These are phyloP conservation scores for Motacilla alba DNA, from an alignment of 2,113 vertebrate species.

Conservation along the genomic window DNA sequence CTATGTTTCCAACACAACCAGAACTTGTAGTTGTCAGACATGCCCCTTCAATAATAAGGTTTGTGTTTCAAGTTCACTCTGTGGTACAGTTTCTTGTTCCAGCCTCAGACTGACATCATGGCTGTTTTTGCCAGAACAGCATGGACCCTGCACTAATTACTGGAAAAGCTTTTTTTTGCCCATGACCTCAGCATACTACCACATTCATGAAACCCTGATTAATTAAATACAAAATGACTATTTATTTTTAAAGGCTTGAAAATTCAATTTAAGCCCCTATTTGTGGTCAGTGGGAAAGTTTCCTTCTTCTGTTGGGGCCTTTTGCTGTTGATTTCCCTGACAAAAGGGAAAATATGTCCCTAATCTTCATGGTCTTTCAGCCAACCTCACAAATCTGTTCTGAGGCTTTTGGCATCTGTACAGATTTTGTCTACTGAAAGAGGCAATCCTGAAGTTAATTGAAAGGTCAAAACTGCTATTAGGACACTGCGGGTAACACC, in stretches of 20 bases:
- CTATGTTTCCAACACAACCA: neutral
- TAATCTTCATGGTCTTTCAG: constrained; percentile 39
- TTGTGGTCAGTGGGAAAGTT: constrained; percentile 55
- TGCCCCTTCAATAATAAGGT: constrained; percentile 1
- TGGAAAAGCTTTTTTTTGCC: constrained; percentile 56
- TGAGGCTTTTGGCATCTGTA: constrained; percentile 13
- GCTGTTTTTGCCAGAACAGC: constrained; percentile 57
- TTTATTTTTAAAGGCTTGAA: constrained; percentile 54
- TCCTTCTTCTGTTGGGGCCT: neutral
- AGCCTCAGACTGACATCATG: constrained; percentile 10
- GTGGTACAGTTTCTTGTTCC: neutral
- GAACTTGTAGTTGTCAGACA: neutral
- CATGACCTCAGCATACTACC: constrained; percentile 53
- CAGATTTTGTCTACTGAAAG: constrained; percentile 25
- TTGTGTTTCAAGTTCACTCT: constrained; percentile 10
- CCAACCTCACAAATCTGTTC: constrained; percentile 17
- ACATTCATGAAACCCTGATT: constrained; percentile 38
- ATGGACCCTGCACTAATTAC: constrained; percentile 58
- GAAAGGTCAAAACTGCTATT: constrained; percentile 50
- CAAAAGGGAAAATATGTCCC: constrained; percentile 54
- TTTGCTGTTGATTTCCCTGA: constrained; percentile 37
- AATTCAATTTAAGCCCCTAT: constrained; percentile 30
- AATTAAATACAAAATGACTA: constrained; percentile 53
- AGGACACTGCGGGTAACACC: neutral
- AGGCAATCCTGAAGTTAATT: constrained; percentile 31